Evolutionary conservation across 2,888 invertebrate genomes (phyloP), one percentile per base, ranked within the genome.

Genomic region (Zelleria hepariella): DNA sequence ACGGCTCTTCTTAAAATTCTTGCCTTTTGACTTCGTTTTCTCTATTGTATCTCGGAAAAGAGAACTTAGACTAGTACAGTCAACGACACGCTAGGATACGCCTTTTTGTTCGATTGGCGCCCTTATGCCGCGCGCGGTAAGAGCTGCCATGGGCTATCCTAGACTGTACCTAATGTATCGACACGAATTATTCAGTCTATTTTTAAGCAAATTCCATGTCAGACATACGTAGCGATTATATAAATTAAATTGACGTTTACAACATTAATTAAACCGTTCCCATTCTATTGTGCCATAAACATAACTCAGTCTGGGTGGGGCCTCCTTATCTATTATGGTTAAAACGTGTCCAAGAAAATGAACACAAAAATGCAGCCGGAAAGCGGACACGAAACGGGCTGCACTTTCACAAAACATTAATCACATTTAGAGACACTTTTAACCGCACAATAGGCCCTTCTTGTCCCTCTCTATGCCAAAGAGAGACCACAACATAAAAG

Each of bases 331-430:
- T 42, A 15, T 42, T 42, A 42, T 42, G 32, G 32, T 15, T 42
- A 42, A 42, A 42, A 42, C 32, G 32, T 42, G 32, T 42, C 32
- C 32, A 42, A 42, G 32, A 42, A 42, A 51, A 67, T 68, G 62
- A 61, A 63, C 59, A 63, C 64, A 65, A 67, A 66, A 66, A 66
- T 62, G 63, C 58, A 64, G 65, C 59, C 64, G 47, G 49, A 60
- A 63, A 62, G 62, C 64, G 63, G 62, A 58, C 60, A 63, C 66
- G 10, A 6, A 53, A 53, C 23, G 23, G 53, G 64, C 63, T 68
- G 67, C 63, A 66, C 69, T 70, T 70, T 70, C 68, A 65, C 66
- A 64, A 55, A 57, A 57, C 68, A 69, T 73, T 66, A 68, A 74
- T 73, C 73, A 71, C 64, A 53, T 58, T 27, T 21, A 20, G 18